Evolutionary conservation across 2,888 invertebrate genomes (phyloP), one percentile per base, ranked within the genome.

Genomic region (Leptinotarsa rubiginosa): DNA sequence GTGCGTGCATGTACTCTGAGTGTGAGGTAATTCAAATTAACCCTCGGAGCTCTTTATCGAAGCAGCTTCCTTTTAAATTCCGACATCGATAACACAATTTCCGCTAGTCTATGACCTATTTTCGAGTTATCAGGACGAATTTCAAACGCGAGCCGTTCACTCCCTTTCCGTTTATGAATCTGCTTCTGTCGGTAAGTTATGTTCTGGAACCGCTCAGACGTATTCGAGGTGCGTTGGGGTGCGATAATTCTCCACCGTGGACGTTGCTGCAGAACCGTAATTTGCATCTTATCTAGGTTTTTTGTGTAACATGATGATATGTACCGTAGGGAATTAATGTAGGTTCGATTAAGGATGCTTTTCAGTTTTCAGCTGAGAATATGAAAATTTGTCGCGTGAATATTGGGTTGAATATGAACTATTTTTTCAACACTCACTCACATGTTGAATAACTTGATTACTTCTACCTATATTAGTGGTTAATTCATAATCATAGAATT

Each of bases 21-120:
- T 70, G 72, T 69, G 65, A 75, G 76, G 76, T 76, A 75, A 73
- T 76, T 76, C 76, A 73, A 78, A 78, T 78, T 78, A 78, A 72
- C 78, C 78, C 78, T 76, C 72, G 70, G 72, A 74, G 73, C 70
- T 75, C 70, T 72, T 78, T 78, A 78, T 76, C 75, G 73, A 67
- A 72, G 69, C 74, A 74, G 72, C 72, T 77, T 76, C 72, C 72
- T 75, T 75, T 75, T 70, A 75, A 77, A 77, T 70, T 75, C 74
- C 77, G 74, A 74, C 77, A 77, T 75, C 77, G 77, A 77, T 77
- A 77, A 74, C 74, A 70, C 74, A 72, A 75, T 75, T 77, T 77
- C 77, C 75, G 75, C 66, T 73, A 72, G 64, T 64, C 70, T 70
- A 69, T 74, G 73, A 73, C 77, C 77, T 71, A 75, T 75, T 70